These are phyloP conservation scores for Vulpes ferrilata DNA, from an alignment of 2,113 vertebrate genomes.

Conservation along the genomic window DNA sequence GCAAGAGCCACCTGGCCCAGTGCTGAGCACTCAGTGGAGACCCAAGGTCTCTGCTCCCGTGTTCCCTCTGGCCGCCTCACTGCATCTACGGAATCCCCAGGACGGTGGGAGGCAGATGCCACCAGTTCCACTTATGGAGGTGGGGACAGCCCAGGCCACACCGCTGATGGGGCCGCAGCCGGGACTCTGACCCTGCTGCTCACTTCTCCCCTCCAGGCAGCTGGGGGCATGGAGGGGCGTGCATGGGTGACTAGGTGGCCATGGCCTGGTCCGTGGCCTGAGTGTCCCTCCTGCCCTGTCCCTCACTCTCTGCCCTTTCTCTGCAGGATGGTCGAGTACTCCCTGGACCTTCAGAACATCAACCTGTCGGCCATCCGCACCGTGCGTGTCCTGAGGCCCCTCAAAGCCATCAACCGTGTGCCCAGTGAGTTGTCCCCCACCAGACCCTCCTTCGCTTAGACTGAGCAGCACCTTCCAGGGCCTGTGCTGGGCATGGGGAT, in stretches of 20 bases:
- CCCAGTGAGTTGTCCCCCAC: constrained; percentile 92
- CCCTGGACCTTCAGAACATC: constrained; percentile 98
- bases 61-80: too few species aligned
- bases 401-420: constrained; percentile 99
- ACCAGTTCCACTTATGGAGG: not conserved
- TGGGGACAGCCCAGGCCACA: not conserved
- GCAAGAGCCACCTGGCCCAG: not conserved
- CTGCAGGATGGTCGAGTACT: constrained; percentile 98
- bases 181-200: not conserved
- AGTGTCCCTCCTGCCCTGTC: accelerated
- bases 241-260: not conserved
- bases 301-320: constrained; percentile 72
- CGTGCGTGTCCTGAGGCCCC: constrained; percentile 96
- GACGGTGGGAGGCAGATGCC: accelerated
- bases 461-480: not conserved
- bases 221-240: accelerated
- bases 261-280: accelerated
- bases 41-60: not conserved
- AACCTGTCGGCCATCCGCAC: constrained; percentile 98
- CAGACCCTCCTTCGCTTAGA: not conserved
- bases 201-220: not conserved
- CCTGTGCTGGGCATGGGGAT: not conserved
- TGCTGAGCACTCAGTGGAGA: not conserved
- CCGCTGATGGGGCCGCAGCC: accelerated
- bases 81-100: not conserved